A percentile compares a stretch with the other conserved stretches of the same genome.
Evolutionary conservation across 2,888 invertebrate species (phyloP).

Genomic region (Chrysolina haemoptera): DNA sequence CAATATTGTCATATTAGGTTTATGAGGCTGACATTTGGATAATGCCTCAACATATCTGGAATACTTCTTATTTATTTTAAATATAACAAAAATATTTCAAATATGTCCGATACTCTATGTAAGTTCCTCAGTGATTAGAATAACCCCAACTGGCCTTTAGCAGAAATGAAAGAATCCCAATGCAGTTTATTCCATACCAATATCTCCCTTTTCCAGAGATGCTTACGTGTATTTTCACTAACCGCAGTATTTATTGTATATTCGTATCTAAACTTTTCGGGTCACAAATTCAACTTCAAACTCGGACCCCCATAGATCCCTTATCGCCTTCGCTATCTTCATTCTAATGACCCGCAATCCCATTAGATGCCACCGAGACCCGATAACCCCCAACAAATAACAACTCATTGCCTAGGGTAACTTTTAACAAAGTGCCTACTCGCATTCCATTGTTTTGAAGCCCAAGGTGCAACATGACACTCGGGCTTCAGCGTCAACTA

Average conservation of each 20-base stretch:
- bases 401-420: conserved; percentile 28
- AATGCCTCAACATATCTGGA: too few relatives aligned
- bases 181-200: not conserved
- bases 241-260: not conserved
- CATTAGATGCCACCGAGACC: conserved; percentile 26
- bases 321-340: conserved; percentile 22
- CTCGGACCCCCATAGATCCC: conserved; percentile 7
- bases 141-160: too few relatives aligned
- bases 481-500: conserved; percentile 41
- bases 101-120: too few relatives aligned
- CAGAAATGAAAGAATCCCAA: not conserved
- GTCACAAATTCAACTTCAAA: not conserved
- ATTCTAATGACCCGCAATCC: conserved; percentile 27
- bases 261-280: conserved; percentile 11
- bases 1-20: too few relatives aligned
- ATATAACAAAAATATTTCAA: too few relatives aligned
- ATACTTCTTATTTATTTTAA: too few relatives aligned
- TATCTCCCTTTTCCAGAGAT: not conserved
- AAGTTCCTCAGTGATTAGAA: too few relatives aligned
- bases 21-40: too few relatives aligned
- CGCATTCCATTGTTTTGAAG: conserved; percentile 39
- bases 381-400: conserved; percentile 26
- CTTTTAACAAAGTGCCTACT: conserved; percentile 32
- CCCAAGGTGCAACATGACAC: conserved; percentile 47
- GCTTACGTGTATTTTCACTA: not conserved